Evolutionary conservation across 1,140 invertebrate genomes (phyloP).

Genomic region (Dysdera silvatica): DNA sequence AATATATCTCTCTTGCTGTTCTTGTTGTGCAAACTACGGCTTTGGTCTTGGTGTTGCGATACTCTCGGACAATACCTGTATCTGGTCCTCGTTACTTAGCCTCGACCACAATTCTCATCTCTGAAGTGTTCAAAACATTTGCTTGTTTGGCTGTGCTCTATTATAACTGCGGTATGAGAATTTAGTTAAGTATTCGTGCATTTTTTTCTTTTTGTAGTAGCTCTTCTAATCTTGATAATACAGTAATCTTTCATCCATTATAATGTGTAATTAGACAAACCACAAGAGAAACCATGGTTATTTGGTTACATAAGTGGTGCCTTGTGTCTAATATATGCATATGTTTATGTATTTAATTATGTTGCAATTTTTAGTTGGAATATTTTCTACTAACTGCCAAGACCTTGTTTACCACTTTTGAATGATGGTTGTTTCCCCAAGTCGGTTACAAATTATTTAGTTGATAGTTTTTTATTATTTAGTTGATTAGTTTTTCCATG

Average conservation of each 20-base stretch:
- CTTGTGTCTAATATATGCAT: neutral
- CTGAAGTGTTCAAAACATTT: slow-evolving; percentile 48
- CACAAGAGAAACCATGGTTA: too few relatives aligned
- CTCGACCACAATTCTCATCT: slow-evolving; percentile 48
- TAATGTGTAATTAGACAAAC: too few relatives aligned
- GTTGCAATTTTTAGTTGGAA: neutral
- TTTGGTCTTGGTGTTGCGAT: slow-evolving; percentile 47
- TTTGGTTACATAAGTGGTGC: neutral
- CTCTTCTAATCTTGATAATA: too few relatives aligned
- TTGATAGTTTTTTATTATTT: too few relatives aligned
- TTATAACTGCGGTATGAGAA: slow-evolving; percentile 34
- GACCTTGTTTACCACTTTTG: neutral
- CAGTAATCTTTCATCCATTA: too few relatives aligned
- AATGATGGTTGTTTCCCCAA: too few relatives aligned
- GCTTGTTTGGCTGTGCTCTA: slow-evolving; percentile 44
- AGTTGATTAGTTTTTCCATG: too few relatives aligned
- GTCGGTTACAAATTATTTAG: too few relatives aligned
- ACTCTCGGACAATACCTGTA: slow-evolving; percentile 40
- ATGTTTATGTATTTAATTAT: neutral
- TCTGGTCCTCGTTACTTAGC: slow-evolving; percentile 44
- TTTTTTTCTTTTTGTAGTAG: too few relatives aligned
- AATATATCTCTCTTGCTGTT: slow-evolving; percentile 39
- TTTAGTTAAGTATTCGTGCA: too few relatives aligned
- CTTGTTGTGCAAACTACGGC: slow-evolving; percentile 48
- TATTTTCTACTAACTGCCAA: too few relatives aligned